Evolutionary conservation across 2,888 invertebrate species (phyloP), one percentile per base, ranked within the genome.

Genomic region (Amphiduros pacificus): DNA sequence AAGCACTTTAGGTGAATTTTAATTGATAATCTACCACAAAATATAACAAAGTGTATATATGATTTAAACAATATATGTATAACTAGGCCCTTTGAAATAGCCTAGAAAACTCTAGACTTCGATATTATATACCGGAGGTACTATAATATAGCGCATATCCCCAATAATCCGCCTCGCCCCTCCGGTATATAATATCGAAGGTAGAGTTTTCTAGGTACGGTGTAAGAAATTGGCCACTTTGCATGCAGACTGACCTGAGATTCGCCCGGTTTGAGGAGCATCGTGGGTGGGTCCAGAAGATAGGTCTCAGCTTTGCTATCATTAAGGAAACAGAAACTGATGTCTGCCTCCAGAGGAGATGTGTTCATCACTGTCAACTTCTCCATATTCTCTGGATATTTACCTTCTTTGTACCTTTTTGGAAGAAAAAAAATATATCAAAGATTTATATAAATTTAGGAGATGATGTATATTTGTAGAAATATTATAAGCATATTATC

Each of bases 351-450:
- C 61, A 82, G 63, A 3, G 80, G 82, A 0, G 82, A 82, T 2
- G 78, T 78, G 71, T 83, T 83, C 60, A 73, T 68, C 2, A 83
- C 71, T 1, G 73, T 77, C 58, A 83, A 50, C 29, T 71, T 73
- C 64, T 82, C 81, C 74, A 78, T 76, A 71, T 83, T 81, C 62
- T 82, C 82, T 22, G 81, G 81, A 67, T 74, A 82, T 36, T 72
- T 67, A 1, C 78, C 79, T 60, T 81, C 81, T 63, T 77, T 76
- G 69, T 74, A 78, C 51, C 79, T 79, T 62, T 5, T 53, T 22
- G 49, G 2, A 36, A 41, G 20, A 11, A 31, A 14, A 31, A 5
- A 14, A 36, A 36, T 36, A 36, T 36, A 36, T 36, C 17, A 5
- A 52, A 20, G 27, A n/a, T n/a, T 52, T n/a, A 26, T 50, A 26